A percentile compares a stretch with the other conserved stretches of the same genome.
These are phyloP conservation scores for Microcebus jonahi DNA, from an alignment of 2,113 vertebrate genomes.

Conservation along the genomic window DNA sequence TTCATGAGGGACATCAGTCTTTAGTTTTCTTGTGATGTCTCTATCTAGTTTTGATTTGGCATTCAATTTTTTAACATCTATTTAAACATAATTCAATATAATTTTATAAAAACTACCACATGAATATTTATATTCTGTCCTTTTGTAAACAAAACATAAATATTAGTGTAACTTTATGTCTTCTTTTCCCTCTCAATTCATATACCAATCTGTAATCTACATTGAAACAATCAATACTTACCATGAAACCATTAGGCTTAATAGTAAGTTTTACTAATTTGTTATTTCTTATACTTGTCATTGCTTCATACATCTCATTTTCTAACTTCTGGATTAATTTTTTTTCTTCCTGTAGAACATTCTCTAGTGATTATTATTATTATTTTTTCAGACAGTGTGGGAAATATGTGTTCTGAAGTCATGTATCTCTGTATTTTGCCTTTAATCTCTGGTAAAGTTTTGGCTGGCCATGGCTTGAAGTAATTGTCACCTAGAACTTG, in stretches of 20 bases:
- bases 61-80: neutral
- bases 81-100: neutral
- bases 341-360: neutral
- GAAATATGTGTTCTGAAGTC: neutral
- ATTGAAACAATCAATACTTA: neutral
- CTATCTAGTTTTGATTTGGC: neutral
- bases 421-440: neutral
- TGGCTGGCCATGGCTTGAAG: neutral
- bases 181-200: neutral
- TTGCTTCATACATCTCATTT: neutral
- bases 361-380: neutral
- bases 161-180: neutral
- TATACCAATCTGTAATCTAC: neutral
- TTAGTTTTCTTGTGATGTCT: neutral
- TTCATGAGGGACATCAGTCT: neutral
- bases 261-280: neutral
- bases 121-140: neutral
- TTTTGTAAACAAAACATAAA: neutral
- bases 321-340: neutral
- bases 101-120: neutral
- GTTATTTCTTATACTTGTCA: neutral
- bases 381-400: neutral
- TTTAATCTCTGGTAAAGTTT: slow-evolving; percentile 2
- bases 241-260: neutral
- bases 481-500: neutral